Conservation (phyloP, 2,888 invertebrate genomes). For the Notocelia uddmanniana region DNA sequence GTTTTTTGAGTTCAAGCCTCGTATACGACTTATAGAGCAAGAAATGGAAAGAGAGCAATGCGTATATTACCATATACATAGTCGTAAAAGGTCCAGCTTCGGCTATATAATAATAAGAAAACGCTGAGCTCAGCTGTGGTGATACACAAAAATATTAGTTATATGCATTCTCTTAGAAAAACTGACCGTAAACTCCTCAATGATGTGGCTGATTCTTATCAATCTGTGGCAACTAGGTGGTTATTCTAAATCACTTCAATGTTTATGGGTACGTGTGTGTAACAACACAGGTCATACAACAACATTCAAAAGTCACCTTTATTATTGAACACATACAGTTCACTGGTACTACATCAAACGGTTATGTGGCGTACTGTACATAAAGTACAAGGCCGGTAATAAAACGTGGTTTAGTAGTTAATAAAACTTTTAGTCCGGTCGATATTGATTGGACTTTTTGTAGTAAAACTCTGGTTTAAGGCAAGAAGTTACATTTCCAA, state of each 20-base stretch:
- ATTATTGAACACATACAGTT: not conserved
- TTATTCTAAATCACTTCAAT: constrained; percentile 34
- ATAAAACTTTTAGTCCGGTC: constrained; percentile 20
- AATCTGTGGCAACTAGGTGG: constrained; percentile 14
- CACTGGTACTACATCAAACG: not conserved
- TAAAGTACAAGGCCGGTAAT: constrained; percentile 27
- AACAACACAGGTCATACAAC: not conserved
- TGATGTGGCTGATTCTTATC: constrained; percentile 15
- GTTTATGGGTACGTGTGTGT: constrained; percentile 14
- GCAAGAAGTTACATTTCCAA: not conserved
- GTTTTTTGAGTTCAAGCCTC: too few relatives aligned
- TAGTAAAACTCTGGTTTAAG: constrained; percentile 18
- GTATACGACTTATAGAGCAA: too few relatives aligned
- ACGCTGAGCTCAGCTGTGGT: too few relatives aligned
- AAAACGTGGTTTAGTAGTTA: constrained; percentile 32
- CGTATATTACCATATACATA: too few relatives aligned
- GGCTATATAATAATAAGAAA: too few relatives aligned
- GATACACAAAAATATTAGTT: too few relatives aligned
- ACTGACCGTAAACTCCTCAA: too few relatives aligned
- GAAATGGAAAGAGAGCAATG: too few relatives aligned
- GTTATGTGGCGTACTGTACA: constrained; percentile 5
- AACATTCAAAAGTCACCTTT: not conserved
- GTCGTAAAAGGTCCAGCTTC: too few relatives aligned
- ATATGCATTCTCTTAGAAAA: too few relatives aligned
- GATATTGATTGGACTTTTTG: constrained; percentile 22